These are phyloP conservation scores for Maccullochella peelii DNA, from an alignment of 2,113 vertebrate species.

Conservation along the genomic window DNA sequence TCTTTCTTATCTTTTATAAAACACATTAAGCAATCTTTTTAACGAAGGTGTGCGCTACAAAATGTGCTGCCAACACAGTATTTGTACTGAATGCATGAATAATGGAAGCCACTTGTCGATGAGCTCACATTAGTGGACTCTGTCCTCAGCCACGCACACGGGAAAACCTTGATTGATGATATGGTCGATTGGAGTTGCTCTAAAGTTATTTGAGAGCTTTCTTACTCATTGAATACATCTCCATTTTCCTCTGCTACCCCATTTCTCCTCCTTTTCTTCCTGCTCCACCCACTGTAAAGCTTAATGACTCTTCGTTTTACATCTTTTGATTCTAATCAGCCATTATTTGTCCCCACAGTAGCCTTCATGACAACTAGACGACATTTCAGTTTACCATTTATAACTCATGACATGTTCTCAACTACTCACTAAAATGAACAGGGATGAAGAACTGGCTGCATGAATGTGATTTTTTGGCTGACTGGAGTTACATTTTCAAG, in stretches of 20 bases:
- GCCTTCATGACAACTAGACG: background rate
- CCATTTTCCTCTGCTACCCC: background rate
- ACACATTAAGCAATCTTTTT: conserved; percentile 5
- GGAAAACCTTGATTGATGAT: conserved; percentile 36
- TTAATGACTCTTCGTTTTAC: background rate
- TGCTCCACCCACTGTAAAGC: background rate
- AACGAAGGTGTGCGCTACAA: conserved; percentile 8
- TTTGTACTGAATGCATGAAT: conserved; percentile 33
- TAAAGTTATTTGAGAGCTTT: conserved; percentile 32
- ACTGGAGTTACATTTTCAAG: background rate
- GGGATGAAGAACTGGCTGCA: background rate
- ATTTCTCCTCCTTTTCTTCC: background rate
- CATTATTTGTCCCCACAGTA: background rate
- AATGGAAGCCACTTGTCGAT: conserved; percentile 23
- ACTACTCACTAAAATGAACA: background rate
- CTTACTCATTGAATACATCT: background rate
- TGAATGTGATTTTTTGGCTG: background rate
- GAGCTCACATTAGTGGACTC: conserved; percentile 8
- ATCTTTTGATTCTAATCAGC: background rate
- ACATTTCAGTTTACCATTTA: background rate
- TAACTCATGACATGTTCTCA: background rate
- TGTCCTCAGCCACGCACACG: conserved; percentile 7
- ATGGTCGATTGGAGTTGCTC: conserved; percentile 18
- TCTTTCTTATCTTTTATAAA: background rate
- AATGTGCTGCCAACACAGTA: conserved; percentile 20